These are phyloP conservation scores for Apostichopus leukothele DNA, from an alignment of 53 echinoderm and acorn worm species.

Conservation along the genomic window DNA sequence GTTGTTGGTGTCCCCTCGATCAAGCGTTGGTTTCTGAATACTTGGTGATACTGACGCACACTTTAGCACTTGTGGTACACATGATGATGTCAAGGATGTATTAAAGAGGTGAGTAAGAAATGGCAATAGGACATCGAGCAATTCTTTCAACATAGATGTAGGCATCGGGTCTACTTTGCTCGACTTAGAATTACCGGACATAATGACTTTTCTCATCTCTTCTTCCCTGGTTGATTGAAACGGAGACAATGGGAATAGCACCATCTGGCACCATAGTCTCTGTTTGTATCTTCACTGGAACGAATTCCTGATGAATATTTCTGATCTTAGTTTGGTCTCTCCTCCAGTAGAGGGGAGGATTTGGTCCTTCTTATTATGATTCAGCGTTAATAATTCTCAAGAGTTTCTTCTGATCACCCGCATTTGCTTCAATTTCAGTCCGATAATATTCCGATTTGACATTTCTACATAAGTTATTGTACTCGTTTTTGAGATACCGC, in stretches of 20 bases:
- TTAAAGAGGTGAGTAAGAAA: background rate
- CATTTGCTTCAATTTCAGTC: conserved; percentile 15
- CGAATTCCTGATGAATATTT: background rate
- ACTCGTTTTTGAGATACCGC: background rate
- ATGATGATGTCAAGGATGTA: background rate
- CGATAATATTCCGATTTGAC: conserved; percentile 3
- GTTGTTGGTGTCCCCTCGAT: background rate
- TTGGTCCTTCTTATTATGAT: background rate
- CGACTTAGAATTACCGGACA: background rate
- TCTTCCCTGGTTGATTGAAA: background rate
- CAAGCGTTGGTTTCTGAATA: background rate
- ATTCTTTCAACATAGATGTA: conserved; percentile 10
- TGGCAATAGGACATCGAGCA: conserved; percentile 6
- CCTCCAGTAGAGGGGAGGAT: too few relatives aligned
- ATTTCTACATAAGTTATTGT: background rate
- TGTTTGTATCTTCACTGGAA: background rate
- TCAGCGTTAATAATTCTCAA: conserved; percentile 6
- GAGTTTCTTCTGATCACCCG: conserved; percentile 12
- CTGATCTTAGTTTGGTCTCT: too few relatives aligned
- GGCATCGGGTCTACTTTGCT: conserved; percentile 24
- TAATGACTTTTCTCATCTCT: conserved; percentile 5
- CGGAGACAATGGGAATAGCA: too few relatives aligned
- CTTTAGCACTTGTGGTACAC: conserved; percentile 8
- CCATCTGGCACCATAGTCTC: too few relatives aligned
- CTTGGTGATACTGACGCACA: background rate